Percentiles rank a stretch among this genome's conserved stretches.
Conservation (phyloP, 2,113 vertebrate species). For the Abramis brama region DNA sequence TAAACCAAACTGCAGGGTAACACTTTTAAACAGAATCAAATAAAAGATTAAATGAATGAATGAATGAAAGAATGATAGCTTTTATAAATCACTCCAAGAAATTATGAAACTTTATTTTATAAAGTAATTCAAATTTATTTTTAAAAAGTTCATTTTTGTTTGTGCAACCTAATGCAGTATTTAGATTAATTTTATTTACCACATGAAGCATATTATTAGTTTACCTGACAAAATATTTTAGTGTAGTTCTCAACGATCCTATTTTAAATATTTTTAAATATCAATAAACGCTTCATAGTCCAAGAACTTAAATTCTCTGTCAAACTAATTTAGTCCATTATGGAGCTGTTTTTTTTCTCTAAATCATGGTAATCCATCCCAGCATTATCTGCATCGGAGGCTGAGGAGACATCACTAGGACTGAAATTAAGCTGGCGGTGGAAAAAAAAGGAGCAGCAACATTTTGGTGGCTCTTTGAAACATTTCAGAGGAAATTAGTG, state of each 20-base stretch:
- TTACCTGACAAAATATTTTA: background rate
- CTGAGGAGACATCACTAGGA: conserved; percentile 80
- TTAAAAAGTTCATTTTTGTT: background rate
- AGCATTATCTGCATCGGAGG: conserved; percentile 80
- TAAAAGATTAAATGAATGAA: background rate
- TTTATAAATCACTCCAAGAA: background rate
- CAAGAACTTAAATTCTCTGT: background rate
- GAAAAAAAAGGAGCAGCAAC: conserved; percentile 56
- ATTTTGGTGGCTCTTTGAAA: conserved; percentile 82
- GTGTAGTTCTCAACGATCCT: background rate
- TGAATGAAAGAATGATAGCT: background rate
- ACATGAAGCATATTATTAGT: background rate
- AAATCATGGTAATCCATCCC: conserved; percentile 74
- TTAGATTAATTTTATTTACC: background rate
- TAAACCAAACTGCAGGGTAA: background rate
- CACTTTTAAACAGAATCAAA: background rate
- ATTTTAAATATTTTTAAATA: background rate
- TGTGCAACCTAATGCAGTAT: background rate
- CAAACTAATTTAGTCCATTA: background rate
- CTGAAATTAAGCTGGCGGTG: conserved; percentile 78
- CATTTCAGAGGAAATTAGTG: conserved; percentile 83
- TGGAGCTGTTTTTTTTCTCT: conserved; percentile 28
- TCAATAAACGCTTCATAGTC: background rate
- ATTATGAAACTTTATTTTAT: background rate
- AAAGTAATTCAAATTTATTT: background rate